Evolutionary conservation across 2,113 vertebrate species (phyloP).

Genomic region (Nesoenas mayeri): DNA sequence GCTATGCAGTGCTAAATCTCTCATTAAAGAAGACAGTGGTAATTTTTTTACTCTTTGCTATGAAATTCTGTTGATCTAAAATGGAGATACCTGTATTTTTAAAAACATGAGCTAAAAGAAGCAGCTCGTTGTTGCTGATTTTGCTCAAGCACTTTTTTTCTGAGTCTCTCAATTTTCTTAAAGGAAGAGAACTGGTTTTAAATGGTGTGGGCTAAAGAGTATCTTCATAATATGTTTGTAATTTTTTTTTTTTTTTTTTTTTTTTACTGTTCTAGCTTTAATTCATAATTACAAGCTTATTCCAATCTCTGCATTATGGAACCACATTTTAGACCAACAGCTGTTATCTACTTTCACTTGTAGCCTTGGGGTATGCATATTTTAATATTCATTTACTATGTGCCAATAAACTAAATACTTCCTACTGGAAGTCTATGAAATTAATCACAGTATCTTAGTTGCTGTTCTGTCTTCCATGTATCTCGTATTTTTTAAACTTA

Average conservation of each 20-base stretch:
- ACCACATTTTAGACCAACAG: conserved; percentile 81
- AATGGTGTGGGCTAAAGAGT: conserved; percentile 55
- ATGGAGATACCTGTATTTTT: not conserved
- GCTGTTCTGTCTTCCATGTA: conserved; percentile 78
- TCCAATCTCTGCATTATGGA: conserved; percentile 77
- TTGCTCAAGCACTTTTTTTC: not conserved
- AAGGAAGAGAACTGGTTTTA: conserved; percentile 53
- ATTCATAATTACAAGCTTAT: conserved; percentile 84
- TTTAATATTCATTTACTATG: conserved; percentile 84
- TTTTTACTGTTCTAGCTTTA: conserved; percentile 70
- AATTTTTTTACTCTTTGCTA: not conserved
- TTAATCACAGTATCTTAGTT: conserved; percentile 82
- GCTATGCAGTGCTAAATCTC: not conserved
- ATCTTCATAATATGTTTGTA: conserved; percentile 43
- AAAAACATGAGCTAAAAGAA: not conserved
- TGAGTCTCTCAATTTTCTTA: not conserved
- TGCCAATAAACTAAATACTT: conserved; percentile 81
- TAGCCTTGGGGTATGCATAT: conserved; percentile 79
- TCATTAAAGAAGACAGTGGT: not conserved
- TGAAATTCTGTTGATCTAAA: not conserved
- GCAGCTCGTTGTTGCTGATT: not conserved
- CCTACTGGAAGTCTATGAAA: conserved; percentile 80
- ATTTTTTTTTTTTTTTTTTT: conserved; percentile 61
- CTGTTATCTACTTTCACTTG: conserved; percentile 78
- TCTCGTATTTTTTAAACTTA: conserved; percentile 62